Conservation (phyloP, 2,797 vertebrate species). For the Alfaro cultratus region DNA sequence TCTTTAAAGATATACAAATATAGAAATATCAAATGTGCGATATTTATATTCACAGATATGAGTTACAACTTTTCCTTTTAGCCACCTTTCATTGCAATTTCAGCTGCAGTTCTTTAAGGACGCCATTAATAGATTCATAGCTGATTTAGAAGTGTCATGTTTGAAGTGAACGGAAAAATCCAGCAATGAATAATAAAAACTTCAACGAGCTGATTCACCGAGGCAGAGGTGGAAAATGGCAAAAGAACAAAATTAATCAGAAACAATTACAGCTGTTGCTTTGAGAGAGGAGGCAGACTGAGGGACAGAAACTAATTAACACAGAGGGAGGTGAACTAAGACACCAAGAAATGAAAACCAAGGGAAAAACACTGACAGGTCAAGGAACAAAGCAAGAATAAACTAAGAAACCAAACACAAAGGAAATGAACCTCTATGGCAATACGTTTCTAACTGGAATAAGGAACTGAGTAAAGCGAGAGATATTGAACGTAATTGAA, state of each 20-base stretch:
- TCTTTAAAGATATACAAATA: background rate
- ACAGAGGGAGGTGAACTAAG: background rate
- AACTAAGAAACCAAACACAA: background rate
- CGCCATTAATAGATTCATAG: background rate
- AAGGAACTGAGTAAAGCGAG: background rate
- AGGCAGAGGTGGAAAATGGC: background rate
- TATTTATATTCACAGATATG: background rate
- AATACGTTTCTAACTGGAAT: background rate
- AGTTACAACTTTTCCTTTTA: too few species aligned
- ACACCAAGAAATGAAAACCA: background rate
- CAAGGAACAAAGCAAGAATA: background rate
- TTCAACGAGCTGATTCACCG: background rate
- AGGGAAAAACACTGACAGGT: background rate
- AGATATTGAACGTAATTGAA: background rate
- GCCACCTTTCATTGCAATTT: background rate
- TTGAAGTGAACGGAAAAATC: background rate
- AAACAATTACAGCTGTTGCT: background rate
- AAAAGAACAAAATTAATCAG: background rate
- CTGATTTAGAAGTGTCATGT: background rate
- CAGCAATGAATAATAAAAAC: background rate
- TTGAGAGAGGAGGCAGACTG: background rate
- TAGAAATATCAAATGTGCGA: background rate
- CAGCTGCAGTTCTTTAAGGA: background rate
- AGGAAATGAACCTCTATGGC: background rate
- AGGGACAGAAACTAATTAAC: background rate